Percentiles rank a stretch among this genome's conserved stretches.
Conservation (phyloP, 2,888 invertebrate genomes). For the Scotopteryx bipunctaria region DNA sequence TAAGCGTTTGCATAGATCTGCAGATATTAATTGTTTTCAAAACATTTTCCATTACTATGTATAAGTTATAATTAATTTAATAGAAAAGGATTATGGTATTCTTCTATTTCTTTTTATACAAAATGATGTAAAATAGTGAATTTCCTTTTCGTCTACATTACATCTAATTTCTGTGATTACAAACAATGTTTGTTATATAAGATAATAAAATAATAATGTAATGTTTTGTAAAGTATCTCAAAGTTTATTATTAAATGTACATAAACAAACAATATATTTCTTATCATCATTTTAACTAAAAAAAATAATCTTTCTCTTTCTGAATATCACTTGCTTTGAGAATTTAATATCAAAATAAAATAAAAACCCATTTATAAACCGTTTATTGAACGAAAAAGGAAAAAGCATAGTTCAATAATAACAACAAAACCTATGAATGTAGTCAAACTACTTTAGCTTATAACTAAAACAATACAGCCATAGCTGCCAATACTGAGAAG, state of each 20-base stretch:
- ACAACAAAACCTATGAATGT: slow-evolving; percentile 22
- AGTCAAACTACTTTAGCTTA: slow-evolving; percentile 35
- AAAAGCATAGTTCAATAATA: slow-evolving; percentile 22
- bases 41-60: slow-evolving; percentile 1
- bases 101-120: not conserved
- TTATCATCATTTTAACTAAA: too few species aligned
- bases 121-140: slow-evolving; percentile 2
- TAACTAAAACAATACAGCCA: slow-evolving; percentile 22
- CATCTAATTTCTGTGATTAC: slow-evolving; percentile 33
- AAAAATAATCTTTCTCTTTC: too few species aligned
- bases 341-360: slow-evolving; percentile 9
- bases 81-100: not conserved
- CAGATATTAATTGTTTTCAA: too few species aligned
- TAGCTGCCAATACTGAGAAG: slow-evolving; percentile 29
- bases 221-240: slow-evolving; percentile 38
- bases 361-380: slow-evolving; percentile 13
- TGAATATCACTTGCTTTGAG: too few species aligned
- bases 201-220: slow-evolving; percentile 23
- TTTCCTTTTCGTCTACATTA: not conserved
- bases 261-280: too few species aligned
- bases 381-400: slow-evolving; percentile 33
- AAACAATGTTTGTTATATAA: slow-evolving; percentile 29
- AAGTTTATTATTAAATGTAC: slow-evolving; percentile 32
- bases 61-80: slow-evolving; percentile 2
- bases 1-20: too few species aligned